Conservation (phyloP, 2,888 invertebrate species). For the Junonia oenone region DNA sequence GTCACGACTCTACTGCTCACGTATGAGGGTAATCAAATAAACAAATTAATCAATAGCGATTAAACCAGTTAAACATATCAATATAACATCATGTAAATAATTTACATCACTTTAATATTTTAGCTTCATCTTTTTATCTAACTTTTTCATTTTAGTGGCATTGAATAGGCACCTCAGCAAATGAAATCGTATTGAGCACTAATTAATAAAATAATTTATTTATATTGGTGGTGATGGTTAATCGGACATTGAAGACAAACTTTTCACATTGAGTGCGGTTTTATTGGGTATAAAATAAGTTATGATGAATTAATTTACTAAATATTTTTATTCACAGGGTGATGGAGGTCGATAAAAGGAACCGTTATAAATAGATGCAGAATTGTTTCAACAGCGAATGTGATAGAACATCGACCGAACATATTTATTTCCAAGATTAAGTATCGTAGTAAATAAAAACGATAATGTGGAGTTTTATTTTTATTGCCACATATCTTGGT, state of each 20-base stretch:
- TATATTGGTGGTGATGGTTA: background rate
- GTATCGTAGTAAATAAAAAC: background rate
- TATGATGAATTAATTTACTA: background rate
- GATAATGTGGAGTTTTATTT: background rate
- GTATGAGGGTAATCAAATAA: too few relatives aligned
- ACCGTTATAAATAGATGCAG: background rate
- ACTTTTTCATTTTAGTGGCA: background rate
- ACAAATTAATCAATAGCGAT: too few relatives aligned
- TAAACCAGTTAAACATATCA: too few relatives aligned
- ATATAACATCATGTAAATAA: too few relatives aligned
- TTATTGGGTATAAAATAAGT: too few relatives aligned
- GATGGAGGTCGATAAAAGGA: slow-evolving; percentile 25
- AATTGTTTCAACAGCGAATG: background rate
- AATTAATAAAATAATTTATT: background rate
- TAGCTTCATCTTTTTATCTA: background rate
- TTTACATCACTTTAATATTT: too few relatives aligned
- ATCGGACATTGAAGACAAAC: background rate
- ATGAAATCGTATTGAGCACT: background rate
- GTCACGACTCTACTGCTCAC: too few relatives aligned
- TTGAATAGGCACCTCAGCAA: too few relatives aligned
- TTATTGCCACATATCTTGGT: background rate
- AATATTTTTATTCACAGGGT: slow-evolving; percentile 18
- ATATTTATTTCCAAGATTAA: slow-evolving; percentile 3
- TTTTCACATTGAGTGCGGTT: background rate
- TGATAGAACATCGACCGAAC: slow-evolving; percentile 5